Percentiles rank a stretch among this genome's conserved stretches.
These are phyloP conservation scores for Spodoptera exigua DNA, from an alignment of 2,888 invertebrate species.

Conservation along the genomic window DNA sequence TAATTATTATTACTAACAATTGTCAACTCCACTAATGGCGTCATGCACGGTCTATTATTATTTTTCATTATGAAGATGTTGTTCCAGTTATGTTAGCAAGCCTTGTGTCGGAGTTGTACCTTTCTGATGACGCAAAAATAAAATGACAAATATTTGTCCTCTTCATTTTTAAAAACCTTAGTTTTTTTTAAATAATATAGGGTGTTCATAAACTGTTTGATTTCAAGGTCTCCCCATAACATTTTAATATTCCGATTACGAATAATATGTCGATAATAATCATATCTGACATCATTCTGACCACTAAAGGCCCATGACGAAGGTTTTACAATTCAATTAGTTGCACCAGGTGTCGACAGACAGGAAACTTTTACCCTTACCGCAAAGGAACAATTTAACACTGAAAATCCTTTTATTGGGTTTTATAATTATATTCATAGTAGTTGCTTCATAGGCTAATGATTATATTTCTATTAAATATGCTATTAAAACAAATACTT, in stretches of 20 bases:
- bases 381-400: slow-evolving; percentile 74
- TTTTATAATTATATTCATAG: slow-evolving; percentile 75
- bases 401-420: slow-evolving; percentile 75
- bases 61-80: slow-evolving; percentile 85
- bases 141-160: slow-evolving; percentile 81
- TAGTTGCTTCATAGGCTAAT: slow-evolving; percentile 12
- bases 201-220: too few species aligned
- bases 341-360: slow-evolving; percentile 82
- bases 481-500: too few species aligned
- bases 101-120: slow-evolving; percentile 70
- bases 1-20: too few species aligned
- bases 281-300: slow-evolving; percentile 81
- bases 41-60: slow-evolving; percentile 80
- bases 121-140: slow-evolving; percentile 77
- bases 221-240: too few species aligned
- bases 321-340: slow-evolving; percentile 89
- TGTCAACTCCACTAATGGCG: slow-evolving; percentile 83
- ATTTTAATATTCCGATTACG: slow-evolving; percentile 73
- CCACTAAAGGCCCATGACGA: slow-evolving; percentile 85
- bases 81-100: slow-evolving; percentile 71
- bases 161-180: too few species aligned
- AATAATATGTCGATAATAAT: slow-evolving; percentile 83
- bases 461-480: too few species aligned
- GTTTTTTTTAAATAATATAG: too few species aligned
- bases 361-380: slow-evolving; percentile 76